Evolutionary conservation across 2,888 invertebrate genomes (phyloP).

Genomic region (Acanthosepion lycidas): DNA sequence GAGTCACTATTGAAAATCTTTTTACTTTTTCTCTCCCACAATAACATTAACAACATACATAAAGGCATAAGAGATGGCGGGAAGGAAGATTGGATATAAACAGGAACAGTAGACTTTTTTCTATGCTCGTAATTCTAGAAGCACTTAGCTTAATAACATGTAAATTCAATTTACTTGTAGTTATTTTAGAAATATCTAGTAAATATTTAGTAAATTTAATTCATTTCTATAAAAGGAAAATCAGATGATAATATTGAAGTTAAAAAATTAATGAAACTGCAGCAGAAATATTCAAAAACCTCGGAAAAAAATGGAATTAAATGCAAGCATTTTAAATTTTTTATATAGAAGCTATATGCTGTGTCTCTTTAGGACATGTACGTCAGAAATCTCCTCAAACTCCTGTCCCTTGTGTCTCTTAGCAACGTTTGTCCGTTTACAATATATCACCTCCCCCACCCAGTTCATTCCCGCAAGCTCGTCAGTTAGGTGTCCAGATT

Average conservation of each 20-base stretch:
- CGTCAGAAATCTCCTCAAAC: too few relatives aligned
- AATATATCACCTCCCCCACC: too few relatives aligned
- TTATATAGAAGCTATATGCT: too few relatives aligned
- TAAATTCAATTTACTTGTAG: neutral
- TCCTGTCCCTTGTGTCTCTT: too few relatives aligned
- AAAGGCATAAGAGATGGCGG: neutral
- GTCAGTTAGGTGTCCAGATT: too few relatives aligned
- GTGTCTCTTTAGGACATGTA: too few relatives aligned
- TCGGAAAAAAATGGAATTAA: too few relatives aligned
- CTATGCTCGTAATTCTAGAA: neutral
- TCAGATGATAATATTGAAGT: neutral
- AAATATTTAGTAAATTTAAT: neutral
- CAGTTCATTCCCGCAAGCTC: too few relatives aligned
- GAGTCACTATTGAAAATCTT: neutral
- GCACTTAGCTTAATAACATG: constrained; percentile 33
- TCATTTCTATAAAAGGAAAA: neutral
- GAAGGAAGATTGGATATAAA: neutral
- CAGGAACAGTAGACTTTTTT: neutral
- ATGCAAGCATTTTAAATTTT: too few relatives aligned
- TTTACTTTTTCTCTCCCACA: neutral
- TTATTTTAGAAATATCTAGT: neutral
- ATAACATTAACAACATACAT: neutral
- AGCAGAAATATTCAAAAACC: too few relatives aligned
- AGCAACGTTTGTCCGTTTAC: too few relatives aligned
- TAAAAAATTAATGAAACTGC: neutral